Conservation (phyloP, 2,113 vertebrate genomes). For the Toxotes chatareus region DNA sequence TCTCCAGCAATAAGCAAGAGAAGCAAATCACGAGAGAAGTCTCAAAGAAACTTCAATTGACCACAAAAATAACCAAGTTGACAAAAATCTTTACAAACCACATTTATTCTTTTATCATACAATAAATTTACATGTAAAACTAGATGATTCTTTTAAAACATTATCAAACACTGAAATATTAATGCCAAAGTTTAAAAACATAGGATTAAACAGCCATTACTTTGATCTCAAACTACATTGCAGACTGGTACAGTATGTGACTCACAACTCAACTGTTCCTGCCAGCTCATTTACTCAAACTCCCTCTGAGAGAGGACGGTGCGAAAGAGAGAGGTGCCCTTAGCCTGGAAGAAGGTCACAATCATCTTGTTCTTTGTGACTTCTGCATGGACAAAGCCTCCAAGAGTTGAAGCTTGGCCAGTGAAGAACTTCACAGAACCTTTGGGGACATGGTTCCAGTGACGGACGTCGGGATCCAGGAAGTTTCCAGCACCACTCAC, state of each 20-base stretch:
- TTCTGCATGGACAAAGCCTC: constrained; percentile 89
- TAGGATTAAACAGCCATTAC: not conserved
- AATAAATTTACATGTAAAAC: constrained; percentile 48
- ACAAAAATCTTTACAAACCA: constrained; percentile 24
- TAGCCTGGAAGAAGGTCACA: constrained; percentile 88
- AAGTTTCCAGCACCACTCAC: constrained; percentile 94
- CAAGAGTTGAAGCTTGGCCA: constrained; percentile 83
- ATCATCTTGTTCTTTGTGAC: constrained; percentile 85
- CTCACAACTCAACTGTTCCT: not conserved
- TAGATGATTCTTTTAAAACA: constrained; percentile 41
- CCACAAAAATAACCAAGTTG: not conserved
- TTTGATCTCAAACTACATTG: not conserved
- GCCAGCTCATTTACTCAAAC: constrained; percentile 2
- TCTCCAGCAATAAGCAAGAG: not conserved
- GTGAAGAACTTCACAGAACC: constrained; percentile 90
- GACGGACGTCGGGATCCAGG: constrained; percentile 86
- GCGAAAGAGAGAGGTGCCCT: constrained; percentile 89
- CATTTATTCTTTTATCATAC: constrained; percentile 57
- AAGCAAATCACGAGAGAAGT: not conserved
- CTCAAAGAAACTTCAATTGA: not conserved
- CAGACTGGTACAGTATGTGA: not conserved
- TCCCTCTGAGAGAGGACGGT: constrained; percentile 83
- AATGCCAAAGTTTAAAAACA: constrained; percentile 14
- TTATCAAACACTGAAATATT: not conserved
- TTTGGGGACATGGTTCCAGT: constrained; percentile 84